Base-by-base conservation (phyloP, 2,113 vertebrate genomes). In the Charadrius vociferus region DNA sequence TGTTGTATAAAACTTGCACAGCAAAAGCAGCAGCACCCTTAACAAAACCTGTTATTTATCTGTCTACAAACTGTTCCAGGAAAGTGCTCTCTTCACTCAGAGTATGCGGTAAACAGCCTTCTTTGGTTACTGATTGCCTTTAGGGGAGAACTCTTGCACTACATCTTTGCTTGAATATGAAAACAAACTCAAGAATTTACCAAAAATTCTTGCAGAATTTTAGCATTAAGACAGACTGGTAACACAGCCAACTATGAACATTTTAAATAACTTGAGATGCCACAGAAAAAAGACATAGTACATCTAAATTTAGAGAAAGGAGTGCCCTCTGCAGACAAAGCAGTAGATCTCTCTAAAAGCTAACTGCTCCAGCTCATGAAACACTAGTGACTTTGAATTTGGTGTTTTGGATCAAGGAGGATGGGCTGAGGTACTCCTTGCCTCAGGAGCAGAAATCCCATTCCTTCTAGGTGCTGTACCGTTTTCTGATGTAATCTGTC, bases 251-350 rank as follows among this genome's bases (percentile, higher is more conserved):
- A 34, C 62, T 71, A 93, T 5, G 19, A 58, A 66, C 24, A 50
- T 58, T 74, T 91, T 7, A 56, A 43, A 17, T 34, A 70, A 36
- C n/a, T 13, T 52, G 24, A 58, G 21, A 70, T 26, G 21, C 14
- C 68, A 81, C 36, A 84, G 80, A 47, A 80, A 79, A 79, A 88
- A 78, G 52, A 45, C 27, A 39, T 9, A 37, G 32, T 24, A 55
- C 45, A 79, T 52, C 26, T 61, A n/a, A 88, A 68, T 59, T 17
- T 10, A 63, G 15, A 68, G 37, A 86, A 83, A 68, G 3, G 6
- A 88, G 39, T 47, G 80, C 62, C 80, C 90, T 84, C 86, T 94
- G 68, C 86, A 96, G 83, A 83, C 80, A 83, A n/a, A 30, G 36
- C 37, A 39, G 26, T 4, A 47, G 43, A 63, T 59, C 16, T 49